Base-by-base conservation (phyloP, 2,797 vertebrate genomes). In the Micromesistius poutassou region DNA sequence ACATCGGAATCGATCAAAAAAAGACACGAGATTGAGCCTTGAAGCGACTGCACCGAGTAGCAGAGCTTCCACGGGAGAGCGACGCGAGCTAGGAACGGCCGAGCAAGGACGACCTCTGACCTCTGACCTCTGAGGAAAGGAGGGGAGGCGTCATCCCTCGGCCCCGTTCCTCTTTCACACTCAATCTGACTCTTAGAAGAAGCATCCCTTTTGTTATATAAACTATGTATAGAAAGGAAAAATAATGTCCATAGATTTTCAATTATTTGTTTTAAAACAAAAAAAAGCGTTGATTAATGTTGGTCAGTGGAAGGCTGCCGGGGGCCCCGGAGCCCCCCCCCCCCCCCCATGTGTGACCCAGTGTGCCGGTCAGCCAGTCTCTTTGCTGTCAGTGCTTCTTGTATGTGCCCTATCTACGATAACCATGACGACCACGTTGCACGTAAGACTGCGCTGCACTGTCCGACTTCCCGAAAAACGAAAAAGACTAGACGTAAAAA, bases 111-210 rank as follows among this genome's bases (percentile, higher is more conserved):
- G 28, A 77, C 82, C 79, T 72, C 79, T 72, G 9, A 9, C 71
- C 82, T 92, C 76, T 5, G 42, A 72, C 92, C 89, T 92, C 92
- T 80, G 81, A 87, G 87, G 93, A 92, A 93, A 91, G 92, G 62
- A 25, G 28, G 25, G 28, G 62, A 68, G 62, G 62, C 25, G 62
- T 68, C 28, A 12, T 68, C 62, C 28, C 28, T 28, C 28, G 92
- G 83, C 86, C 55, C 86, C 80, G 85, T 93, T 91, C 93, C 92
- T 94, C 93, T 93, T 92, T 92, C 92, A 94, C 95, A 95, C 94
- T 94, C 83, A 94, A 95, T 96, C 93, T 90, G 94, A 94, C 94
- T 93, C 94, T 95, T 95, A 94, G 93, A 88, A 83, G 87, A 88
- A 88, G 84, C 80, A 68, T 68, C 62, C 62, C 89, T 87, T 92